Evolutionary conservation across 2,888 invertebrate genomes (phyloP), one percentile per base, ranked within the genome.

Genomic region (Branchipolynoe longqiensis): DNA sequence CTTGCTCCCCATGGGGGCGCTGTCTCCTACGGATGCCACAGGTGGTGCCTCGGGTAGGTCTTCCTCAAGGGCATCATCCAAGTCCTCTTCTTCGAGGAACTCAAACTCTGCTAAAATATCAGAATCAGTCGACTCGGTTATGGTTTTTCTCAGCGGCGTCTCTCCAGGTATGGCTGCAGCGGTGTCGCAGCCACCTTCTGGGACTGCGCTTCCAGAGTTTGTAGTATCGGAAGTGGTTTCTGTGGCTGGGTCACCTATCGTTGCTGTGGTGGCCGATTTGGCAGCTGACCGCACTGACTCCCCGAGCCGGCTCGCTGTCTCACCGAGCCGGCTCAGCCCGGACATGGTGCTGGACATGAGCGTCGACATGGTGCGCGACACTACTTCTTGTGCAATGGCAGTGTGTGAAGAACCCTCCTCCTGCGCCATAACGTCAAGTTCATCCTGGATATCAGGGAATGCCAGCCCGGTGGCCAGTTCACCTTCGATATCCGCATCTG

Each of bases 71-170:
- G 25, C 28, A 22, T 73, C 48, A 69, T 85, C 82, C 48, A 85
- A 82, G 41, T 91, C 91, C 87, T 91, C 90, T 18, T 91, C 89
- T 28, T 90, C 90, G 28, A 92, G 85, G 87, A 92, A 92, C 69
- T 92, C 92, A 90, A 92, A 92, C 83, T 92, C 92, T 78, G 62
- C 85, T 33, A 85, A 31, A 48, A 85, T 85, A 84, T 90, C 89
- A 0, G 86, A 25, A n/a, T 84, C 84, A 1, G 54, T 56, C 18
- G 84, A 84, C 33, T 84, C 84, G 2, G 84, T 78, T 41, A 78
- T 78, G 12, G 78, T 78, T 28, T 78, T 78, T 4, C 78, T 41
- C 36, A 69, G 22, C 1, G 3, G 1, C 18, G 36, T 22, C 33
- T 38, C 18, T 14, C 28, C 28, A 1, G 62, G 62, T 31, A 28